Evolutionary conservation across 2,888 invertebrate genomes (phyloP), one percentile per base, ranked within the genome.

Genomic region (Ichneumon xanthorius): DNA sequence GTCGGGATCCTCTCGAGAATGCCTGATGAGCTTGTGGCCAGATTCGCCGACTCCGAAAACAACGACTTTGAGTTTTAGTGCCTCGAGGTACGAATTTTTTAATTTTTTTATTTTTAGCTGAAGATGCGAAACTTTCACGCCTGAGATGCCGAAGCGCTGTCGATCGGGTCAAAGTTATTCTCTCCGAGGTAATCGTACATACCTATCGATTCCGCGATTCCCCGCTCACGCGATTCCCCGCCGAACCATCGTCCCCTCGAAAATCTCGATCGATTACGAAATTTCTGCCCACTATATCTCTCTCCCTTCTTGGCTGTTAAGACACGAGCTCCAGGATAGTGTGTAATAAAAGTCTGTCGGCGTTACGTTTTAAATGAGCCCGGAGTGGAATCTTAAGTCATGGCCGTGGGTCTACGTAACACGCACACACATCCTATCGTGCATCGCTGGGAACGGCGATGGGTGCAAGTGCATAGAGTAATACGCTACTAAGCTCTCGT

Each of bases 301-400:
- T 16, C 67, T 82, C 72, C 67, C 55, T 9, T 78, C 67, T 82
- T 72, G 58, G 45, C 45, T 63, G 19, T 19, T 58, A 26, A 77
- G 48, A 14, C 48, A 48, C 68, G 53, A 65, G 65, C 65, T 72
- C 45, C 48, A 19, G 33, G 71, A 50, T 68, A 53, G 68, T 26
- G 65, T 61, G 73, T 78, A 78, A 68, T 73, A 48, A 48, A 63
- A 53, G 50, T 48, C 72, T 61, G 55, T 37, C 70, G 58, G 65
- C 58, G 78, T 73, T 83, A 79, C 82, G 73, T 68, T 83, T 83
- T 75, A 79, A 83, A 83, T 68, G 53, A 83, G 78, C 67, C 73
- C 37, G 58, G 68, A 55, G 65, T 50, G 61, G 22, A 19, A 63
- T 81, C 70, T 40, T 50, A 68, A 75, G 68, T 63, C 55, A 67